Conservation (phyloP, 2,888 invertebrate genomes). For the Escarpia spicata region DNA sequence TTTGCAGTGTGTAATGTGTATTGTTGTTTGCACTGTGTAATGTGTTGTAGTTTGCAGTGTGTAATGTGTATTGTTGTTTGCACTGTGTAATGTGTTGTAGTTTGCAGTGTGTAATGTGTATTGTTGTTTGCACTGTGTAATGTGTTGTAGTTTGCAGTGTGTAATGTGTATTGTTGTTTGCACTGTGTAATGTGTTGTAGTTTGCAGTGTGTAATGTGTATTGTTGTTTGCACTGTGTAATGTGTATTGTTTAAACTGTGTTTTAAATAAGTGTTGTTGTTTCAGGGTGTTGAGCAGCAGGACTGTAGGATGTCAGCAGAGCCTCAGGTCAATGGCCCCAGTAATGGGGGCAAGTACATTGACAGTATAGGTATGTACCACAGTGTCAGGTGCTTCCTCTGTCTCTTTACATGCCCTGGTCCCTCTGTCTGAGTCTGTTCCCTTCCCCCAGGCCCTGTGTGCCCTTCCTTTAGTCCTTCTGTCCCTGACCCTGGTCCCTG, state of each 20-base stretch:
- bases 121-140: no score
- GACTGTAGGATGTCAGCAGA: conserved; percentile 21
- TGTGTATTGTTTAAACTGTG: no score
- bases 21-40: background rate
- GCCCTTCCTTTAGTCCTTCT: no score
- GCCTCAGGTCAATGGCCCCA: conserved; percentile 57
- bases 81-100: background rate
- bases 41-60: no score
- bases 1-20: background rate
- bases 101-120: no score
- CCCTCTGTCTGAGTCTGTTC: no score
- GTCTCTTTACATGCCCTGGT: background rate
- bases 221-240: no score
- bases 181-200: no score
- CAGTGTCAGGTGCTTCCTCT: no score
- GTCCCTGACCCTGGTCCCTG: background rate
- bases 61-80: no score
- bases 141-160: background rate
- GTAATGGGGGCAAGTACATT: conserved; percentile 57
- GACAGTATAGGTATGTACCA: conserved; percentile 56
- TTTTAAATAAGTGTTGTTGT: background rate
- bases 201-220: no score
- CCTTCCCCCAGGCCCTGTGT: no score
- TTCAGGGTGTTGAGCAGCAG: conserved; percentile 18
- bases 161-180: background rate